Evolutionary conservation across 2,113 vertebrate species (phyloP).

Genomic region (Butorides virescens): DNA sequence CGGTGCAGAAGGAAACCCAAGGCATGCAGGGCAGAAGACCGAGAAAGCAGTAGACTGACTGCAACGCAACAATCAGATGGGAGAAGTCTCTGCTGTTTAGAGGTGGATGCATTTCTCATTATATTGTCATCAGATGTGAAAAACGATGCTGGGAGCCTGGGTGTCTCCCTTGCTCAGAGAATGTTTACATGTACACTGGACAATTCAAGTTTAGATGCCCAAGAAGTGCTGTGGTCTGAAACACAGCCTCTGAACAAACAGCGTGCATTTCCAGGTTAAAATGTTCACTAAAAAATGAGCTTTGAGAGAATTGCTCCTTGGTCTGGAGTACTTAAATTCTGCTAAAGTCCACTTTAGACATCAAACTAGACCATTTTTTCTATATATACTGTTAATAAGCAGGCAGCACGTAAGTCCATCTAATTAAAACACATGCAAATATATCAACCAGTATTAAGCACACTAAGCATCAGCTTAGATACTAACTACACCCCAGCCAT

Average conservation of each 20-base stretch:
- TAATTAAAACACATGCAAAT: background rate
- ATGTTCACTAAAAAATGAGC: background rate
- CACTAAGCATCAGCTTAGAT: background rate
- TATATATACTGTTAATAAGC: background rate
- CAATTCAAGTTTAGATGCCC: background rate
- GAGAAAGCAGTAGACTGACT: background rate
- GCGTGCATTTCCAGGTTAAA: background rate
- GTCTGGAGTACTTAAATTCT: background rate
- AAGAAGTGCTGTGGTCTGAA: background rate
- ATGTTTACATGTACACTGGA: background rate
- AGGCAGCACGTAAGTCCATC: background rate
- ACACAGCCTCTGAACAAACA: background rate
- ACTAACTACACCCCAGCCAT: background rate
- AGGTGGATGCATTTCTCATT: background rate
- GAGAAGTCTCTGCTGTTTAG: background rate
- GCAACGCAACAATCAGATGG: background rate
- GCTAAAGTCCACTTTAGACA: background rate
- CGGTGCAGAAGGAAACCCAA: background rate
- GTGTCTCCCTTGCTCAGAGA: background rate
- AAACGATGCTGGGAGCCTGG: fast-evolving
- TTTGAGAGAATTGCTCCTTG: background rate
- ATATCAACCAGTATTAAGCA: background rate
- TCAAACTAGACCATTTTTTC: background rate
- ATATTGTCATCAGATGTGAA: background rate
- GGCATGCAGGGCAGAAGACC: background rate